Conservation (phyloP, 1,140 invertebrate species). For the Bathynomus jamesi region DNA sequence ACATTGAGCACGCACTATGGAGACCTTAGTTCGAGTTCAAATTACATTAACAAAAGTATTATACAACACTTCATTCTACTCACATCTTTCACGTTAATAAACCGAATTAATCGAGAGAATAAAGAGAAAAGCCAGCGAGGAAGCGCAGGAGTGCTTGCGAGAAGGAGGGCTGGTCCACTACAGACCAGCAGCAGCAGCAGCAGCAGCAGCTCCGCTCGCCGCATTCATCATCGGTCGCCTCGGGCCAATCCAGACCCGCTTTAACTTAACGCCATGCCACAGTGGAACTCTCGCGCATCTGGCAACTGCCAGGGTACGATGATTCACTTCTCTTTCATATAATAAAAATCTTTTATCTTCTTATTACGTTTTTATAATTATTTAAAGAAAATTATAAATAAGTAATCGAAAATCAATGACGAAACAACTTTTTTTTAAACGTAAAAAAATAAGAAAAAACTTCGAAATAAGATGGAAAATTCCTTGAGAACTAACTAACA, state of each 20-base stretch:
- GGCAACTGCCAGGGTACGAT: slow-evolving; percentile 5
- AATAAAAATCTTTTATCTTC: neutral
- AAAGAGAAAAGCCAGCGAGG: too few relatives aligned
- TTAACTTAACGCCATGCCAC: slow-evolving; percentile 23
- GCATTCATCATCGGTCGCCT: slow-evolving; percentile 32
- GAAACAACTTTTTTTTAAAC: neutral
- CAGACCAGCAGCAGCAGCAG: too few relatives aligned
- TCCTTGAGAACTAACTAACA: neutral
- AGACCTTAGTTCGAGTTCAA: neutral
- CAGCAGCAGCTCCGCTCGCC: neutral
- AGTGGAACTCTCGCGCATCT: slow-evolving; percentile 15
- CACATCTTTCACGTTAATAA: neutral
- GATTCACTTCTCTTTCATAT: neutral
- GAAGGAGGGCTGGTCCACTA: neutral
- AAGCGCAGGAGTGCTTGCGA: slow-evolving; percentile 12
- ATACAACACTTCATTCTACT: slow-evolving; percentile 6
- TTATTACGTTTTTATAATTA: neutral
- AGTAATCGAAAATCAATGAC: neutral
- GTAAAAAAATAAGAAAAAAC: neutral
- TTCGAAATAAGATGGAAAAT: neutral
- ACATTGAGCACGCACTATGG: neutral
- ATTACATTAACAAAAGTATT: neutral
- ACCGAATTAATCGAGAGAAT: slow-evolving; percentile 15
- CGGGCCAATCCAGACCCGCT: slow-evolving; percentile 24
- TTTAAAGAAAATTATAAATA: slow-evolving; percentile 1